Evolutionary conservation across 2,113 vertebrate genomes (phyloP), one percentile per base, ranked within the genome.

Genomic region (Actinemys pallida): DNA sequence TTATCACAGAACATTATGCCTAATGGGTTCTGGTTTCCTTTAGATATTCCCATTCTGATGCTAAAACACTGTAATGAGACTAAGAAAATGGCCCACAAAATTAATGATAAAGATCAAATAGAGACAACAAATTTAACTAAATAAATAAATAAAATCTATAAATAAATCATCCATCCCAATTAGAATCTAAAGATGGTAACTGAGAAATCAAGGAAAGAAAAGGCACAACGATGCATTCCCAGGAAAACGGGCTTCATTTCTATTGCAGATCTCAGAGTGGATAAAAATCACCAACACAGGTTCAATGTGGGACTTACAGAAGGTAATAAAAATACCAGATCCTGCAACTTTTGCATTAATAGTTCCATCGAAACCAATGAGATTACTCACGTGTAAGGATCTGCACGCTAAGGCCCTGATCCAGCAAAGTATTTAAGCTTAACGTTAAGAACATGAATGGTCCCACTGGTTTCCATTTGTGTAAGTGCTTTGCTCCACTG

Each of bases 101-200:
- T 52, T 79, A 93, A 90, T 10, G 54, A 93, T 87, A 92, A 81
- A 53, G 94, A 97, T 95, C 81, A 79, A 54, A 89, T 85, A 84
- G 57, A 93, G 14, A 86, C 65, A 31, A 75, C 79, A 85, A 65
- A 85, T 76, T 86, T 42, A 45, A n/a, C 87, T 47, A 59, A 57
- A 83, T 80, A 69, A 62, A 76, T 89, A 92, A 95, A 90, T 50
- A 50, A 50, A 16, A 50, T 47, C 45, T 17, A 96, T 92, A 90
- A 0, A 87, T 35, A 81, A 92, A 90, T 93, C 59, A 86, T 93
- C 93, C 94, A 82, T 90, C 86, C 89, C 84, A 94, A 97, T 96
- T 62, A 94, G 85, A 91, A 88, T 91, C 5, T 16, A 42, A 85
- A 91, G 84, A 84, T 39, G 78, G 49, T 81, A 89, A 92, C 4